Evolutionary conservation across 1,140 invertebrate genomes (phyloP), one percentile per base, ranked within the genome.

Genomic region (Asobara japonica): DNA sequence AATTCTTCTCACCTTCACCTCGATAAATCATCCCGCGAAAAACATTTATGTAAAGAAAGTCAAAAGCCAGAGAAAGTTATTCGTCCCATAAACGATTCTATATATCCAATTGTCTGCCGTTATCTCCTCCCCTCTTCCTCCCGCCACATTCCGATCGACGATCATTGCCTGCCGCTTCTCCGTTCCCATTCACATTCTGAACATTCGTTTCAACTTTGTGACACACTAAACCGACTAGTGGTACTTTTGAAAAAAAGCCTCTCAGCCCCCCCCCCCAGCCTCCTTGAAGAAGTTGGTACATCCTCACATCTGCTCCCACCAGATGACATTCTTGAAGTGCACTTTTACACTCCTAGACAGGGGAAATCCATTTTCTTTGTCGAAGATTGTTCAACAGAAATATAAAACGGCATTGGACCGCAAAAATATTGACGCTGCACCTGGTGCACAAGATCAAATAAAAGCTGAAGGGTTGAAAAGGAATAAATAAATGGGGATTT

Each of bases 151-250:
- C 22, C 18, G 51, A 56, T 56, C 25, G 20, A 56, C 7, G 18
- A 56, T 56, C 22, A 56, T 56, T 56, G 51, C 22, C 18, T n/a
- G n/a, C 45, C 45, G 13, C 25, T 10, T 6, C 2, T 18, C 51
- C 22, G 18, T 56, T 22, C 22, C 25, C 22, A 7, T 27, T 27
- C 51, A 56, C 51, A 56, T 56, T 25, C 51, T 18, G 51, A 56
- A 56, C 51, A 56, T 56, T 56, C 51, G 51, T 56, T 56, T 56
- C 51, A 56, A 56, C 51, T 56, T 56, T 56, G 22, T 11, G 51
- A 56, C 51, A 56, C 16, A 56, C 5, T 36, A 36, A 36, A 36
- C 31, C 31, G 5, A 36, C 51, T 56, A 56, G 51, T 56, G 51
- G 51, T 56, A 56, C 51, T 56, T 56, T 56, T 7, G 18, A 18